Conservation (phyloP, 1,140 invertebrate species). For the Drosophila simulans region DNA sequence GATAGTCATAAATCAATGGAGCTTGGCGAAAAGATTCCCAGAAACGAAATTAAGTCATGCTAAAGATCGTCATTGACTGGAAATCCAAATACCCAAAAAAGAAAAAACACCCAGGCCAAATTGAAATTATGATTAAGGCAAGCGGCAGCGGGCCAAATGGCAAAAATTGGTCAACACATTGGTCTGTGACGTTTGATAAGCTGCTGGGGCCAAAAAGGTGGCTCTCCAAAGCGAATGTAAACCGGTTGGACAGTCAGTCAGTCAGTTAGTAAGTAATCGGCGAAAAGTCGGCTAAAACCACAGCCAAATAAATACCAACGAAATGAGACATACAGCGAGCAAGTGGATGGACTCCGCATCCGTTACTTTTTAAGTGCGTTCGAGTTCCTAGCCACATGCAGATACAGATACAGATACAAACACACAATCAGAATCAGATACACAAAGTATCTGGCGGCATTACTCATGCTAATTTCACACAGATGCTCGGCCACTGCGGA, state of each 20-base stretch:
- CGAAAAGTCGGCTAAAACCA: slow-evolving; percentile 50
- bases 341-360: slow-evolving; percentile 41
- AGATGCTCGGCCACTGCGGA: slow-evolving; percentile 36
- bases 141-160: slow-evolving; percentile 23
- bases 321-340: slow-evolving; percentile 60
- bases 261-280: slow-evolving; percentile 1
- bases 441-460: slow-evolving; percentile 57
- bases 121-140: slow-evolving; percentile 45
- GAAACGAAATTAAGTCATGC: slow-evolving; percentile 22
- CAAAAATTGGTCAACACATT: slow-evolving; percentile 41
- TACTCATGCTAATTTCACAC: slow-evolving; percentile 80
- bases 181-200: slow-evolving; percentile 50
- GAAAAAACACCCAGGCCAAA: slow-evolving; percentile 12
- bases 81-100: slow-evolving; percentile 12
- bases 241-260: slow-evolving; percentile 59
- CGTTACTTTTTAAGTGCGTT: slow-evolving; percentile 59
- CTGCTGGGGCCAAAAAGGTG: slow-evolving; percentile 21
- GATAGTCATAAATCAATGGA: slow-evolving; percentile 31
- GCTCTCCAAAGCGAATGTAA: slow-evolving; percentile 30
- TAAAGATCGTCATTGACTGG: slow-evolving; percentile 15
- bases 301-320: slow-evolving; percentile 66
- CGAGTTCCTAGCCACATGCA: slow-evolving; percentile 55
- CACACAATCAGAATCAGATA: slow-evolving; percentile 9
- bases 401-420: slow-evolving; percentile 13
- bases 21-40: slow-evolving; percentile 34